These are phyloP conservation scores for Bradysia coprophila DNA, from an alignment of 1,140 invertebrate species.

Conservation along the genomic window DNA sequence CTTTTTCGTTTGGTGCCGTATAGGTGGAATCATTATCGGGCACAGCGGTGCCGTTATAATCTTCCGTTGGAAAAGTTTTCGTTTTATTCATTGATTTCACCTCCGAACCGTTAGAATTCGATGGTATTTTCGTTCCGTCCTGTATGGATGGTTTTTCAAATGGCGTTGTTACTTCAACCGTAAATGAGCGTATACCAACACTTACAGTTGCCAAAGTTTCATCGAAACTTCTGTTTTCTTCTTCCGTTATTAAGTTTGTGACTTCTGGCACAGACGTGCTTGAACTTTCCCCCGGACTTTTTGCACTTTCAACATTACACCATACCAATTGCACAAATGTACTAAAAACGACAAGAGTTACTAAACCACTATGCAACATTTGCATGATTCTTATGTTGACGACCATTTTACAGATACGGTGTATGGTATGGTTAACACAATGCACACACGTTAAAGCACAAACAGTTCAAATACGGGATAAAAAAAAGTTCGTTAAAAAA, in stretches of 20 bases:
- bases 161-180: constrained; percentile 3
- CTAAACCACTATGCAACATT: too few relatives aligned
- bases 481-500: too few relatives aligned
- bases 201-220: constrained; percentile 1
- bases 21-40: background rate
- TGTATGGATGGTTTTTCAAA: background rate
- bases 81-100: background rate
- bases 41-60: background rate
- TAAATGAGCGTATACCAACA: constrained; percentile 4
- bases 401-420: too few relatives aligned
- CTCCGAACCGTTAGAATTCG: background rate
- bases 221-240: background rate
- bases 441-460: too few relatives aligned
- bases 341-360: too few relatives aligned
- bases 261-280: background rate
- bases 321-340: too few relatives aligned
- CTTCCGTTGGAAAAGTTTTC: background rate
- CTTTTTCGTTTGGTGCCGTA: background rate
- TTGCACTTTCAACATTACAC: background rate
- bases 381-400: too few relatives aligned
- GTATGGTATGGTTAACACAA: too few relatives aligned
- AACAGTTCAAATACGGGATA: too few relatives aligned
- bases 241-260: background rate
- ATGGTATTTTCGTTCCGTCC: background rate
- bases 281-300: background rate